phyloP scores from a whole-genome alignment of 2,113 vertebrate genomes.

The Pelvicachromis taeniatus region DNA sequence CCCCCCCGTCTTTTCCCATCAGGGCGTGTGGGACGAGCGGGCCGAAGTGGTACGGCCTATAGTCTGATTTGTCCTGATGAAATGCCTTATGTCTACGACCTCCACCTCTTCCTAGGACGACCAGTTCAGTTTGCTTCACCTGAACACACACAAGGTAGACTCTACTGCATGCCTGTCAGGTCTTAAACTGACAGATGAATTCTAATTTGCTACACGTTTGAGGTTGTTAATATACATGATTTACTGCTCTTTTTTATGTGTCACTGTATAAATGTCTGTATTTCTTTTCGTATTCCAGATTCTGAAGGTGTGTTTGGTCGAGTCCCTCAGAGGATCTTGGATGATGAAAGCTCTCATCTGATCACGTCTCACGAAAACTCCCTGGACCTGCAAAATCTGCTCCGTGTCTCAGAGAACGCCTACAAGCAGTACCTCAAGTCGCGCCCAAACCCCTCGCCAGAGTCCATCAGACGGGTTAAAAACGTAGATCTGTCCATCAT shows the following conservation, averaged over 20 bases:
- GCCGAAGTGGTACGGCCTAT: conserved; percentile 84
- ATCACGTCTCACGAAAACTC: conserved; percentile 74
- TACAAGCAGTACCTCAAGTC: conserved; percentile 92
- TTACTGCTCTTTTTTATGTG: neutral
- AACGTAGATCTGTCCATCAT: conserved; percentile 77
- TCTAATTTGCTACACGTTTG: neutral
- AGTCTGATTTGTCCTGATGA: conserved; percentile 89
- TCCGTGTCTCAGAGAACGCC: conserved; percentile 79
- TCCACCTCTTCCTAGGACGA: conserved; percentile 90
- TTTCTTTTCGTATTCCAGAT: conserved; percentile 9
- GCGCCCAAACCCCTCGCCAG: conserved; percentile 79
- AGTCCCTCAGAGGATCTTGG: conserved; percentile 88
- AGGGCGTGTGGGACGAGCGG: conserved; percentile 93
- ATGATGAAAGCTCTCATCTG: conserved; percentile 84
- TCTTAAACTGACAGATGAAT: neutral
- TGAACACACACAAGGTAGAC: conserved; percentile 71
- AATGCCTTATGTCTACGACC: conserved; percentile 84
- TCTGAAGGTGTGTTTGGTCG: conserved; percentile 80
- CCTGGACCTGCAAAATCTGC: conserved; percentile 80
- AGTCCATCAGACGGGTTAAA: conserved; percentile 90
- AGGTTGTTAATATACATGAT: neutral
- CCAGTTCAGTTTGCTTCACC: conserved; percentile 72
- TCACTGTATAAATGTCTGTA: neutral
- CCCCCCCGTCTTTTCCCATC: neutral
- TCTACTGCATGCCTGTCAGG: no score